These are phyloP conservation scores for Hemiscyllium ocellatum DNA, from an alignment of 2,113 vertebrate genomes.

Conservation along the genomic window DNA sequence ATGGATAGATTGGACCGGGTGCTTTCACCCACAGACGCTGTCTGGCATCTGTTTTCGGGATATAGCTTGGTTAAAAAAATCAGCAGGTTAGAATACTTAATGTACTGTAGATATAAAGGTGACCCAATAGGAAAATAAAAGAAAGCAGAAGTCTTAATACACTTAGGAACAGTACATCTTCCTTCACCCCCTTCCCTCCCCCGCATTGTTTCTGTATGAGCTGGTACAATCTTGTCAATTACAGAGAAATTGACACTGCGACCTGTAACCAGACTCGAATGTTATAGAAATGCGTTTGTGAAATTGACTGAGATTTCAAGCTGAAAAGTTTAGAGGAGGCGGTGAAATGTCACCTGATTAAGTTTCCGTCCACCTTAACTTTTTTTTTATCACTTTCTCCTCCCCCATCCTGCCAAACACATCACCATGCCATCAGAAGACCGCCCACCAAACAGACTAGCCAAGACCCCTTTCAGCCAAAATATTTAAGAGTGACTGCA, in stretches of 20 bases:
- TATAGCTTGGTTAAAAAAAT: neutral
- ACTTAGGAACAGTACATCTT: neutral
- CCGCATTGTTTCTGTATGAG: too few relatives aligned
- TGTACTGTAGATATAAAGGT: neutral
- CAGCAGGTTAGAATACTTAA: neutral
- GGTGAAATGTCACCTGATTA: constrained; percentile 89
- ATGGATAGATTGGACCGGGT: too few relatives aligned
- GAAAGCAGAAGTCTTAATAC: too few relatives aligned
- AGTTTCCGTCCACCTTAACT: constrained; percentile 65
- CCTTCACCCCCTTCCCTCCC: neutral
- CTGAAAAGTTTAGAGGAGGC: constrained; percentile 61
- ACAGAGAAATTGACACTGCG: neutral
- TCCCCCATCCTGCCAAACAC: constrained; percentile 69
- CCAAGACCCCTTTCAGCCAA: constrained; percentile 83
- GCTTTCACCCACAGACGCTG: neutral
- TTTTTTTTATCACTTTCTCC: constrained; percentile 67
- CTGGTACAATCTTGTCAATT: neutral
- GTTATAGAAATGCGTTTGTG: neutral
- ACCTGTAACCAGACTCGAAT: neutral
- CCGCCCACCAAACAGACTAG: constrained; percentile 93
- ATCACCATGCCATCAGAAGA: constrained; percentile 72
- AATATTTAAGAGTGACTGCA: constrained; percentile 97
- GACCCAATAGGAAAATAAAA: neutral
- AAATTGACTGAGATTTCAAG: neutral
- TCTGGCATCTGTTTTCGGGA: neutral